Evolutionary conservation across 1,140 invertebrate genomes (phyloP), one percentile per base, ranked within the genome.

Genomic region (Eriocheir sinensis): DNA sequence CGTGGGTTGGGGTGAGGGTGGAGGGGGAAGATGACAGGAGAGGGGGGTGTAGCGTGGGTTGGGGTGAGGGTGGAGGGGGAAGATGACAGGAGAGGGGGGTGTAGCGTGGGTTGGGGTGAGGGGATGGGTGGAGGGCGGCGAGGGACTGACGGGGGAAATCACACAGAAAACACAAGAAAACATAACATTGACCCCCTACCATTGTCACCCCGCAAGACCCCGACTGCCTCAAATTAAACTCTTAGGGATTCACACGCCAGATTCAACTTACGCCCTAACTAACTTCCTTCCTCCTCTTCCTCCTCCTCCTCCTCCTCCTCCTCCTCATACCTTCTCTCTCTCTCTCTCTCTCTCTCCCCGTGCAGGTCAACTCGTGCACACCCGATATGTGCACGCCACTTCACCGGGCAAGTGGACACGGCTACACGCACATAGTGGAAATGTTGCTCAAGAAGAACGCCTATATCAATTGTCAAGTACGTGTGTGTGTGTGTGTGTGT

Each of bases 361-460:
- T 48, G 3, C 92, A 96, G 95, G 95, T 94, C 27, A 96, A 96
- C 90, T 89, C 91, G 0, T 96, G 95, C 38, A 96, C 95, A 0
- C 95, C 95, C 0, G 95, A 96, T 92, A 96, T 95, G 94, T 91
- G 92, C 6, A 96, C 95, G 0, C 95, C 95, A 1, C 86, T 96
- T 3, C 95, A 96, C 85, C 80, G 91, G 3, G 95, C 94, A 0
- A 81, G 89, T 4, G 32, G 93, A 0, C 92, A 95, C 32, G 94
- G 95, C 38, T 83, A 94, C 92, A 83, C 27, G 32, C 40, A 72
- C 3, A 80, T 90, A 17, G 94, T 95, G 0, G 95, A 95, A 15
- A 44, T 95, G 2, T 85, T 96, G 17, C 34, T 95, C 40, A 94
- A 93, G 79, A 96, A 96, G n/a, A 93, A 89, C 38, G 95, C 95